A percentile compares a stretch with the other conserved stretches of the same genome.
Evolutionary conservation across 92 coral and sea anemone species (phyloP).

Genomic region (Palythoa grandis): DNA sequence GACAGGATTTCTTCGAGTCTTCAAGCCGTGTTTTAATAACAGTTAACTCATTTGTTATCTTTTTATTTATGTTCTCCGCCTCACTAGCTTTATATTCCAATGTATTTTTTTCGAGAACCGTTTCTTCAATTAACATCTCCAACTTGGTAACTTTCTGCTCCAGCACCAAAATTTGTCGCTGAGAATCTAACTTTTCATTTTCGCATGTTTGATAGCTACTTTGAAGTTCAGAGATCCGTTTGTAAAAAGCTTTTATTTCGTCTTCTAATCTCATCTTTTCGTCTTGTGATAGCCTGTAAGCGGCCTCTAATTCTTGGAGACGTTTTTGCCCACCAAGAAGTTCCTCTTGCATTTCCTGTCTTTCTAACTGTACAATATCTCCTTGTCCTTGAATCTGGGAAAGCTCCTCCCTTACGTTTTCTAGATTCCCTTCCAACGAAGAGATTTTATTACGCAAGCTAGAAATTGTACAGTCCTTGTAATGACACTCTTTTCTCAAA

Average conservation of each 20-base stretch:
- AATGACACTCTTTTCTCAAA: slow-evolving; percentile 66
- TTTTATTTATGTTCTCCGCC: slow-evolving; percentile 65
- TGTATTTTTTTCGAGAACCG: slow-evolving; percentile 66
- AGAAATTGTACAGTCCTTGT: slow-evolving; percentile 63
- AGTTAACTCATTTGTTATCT: slow-evolving; percentile 72
- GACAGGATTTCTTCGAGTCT: slow-evolving; percentile 68
- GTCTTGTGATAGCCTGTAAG: slow-evolving; percentile 66
- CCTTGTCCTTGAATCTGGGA: slow-evolving; percentile 79
- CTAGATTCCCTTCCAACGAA: slow-evolving; percentile 70
- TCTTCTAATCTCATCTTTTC: slow-evolving; percentile 87
- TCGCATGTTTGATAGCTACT: slow-evolving; percentile 82
- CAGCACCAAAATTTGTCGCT: slow-evolving; percentile 79
- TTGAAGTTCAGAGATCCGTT: slow-evolving; percentile 87
- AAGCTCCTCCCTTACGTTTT: slow-evolving; percentile 62
- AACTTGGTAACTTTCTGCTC: slow-evolving; percentile 82
- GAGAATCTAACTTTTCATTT: slow-evolving; percentile 87
- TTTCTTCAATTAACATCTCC: slow-evolving; percentile 71
- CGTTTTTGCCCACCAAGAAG: slow-evolving; percentile 78
- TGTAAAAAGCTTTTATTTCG: slow-evolving; percentile 87
- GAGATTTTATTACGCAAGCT: slow-evolving; percentile 70
- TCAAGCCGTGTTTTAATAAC: slow-evolving; percentile 80
- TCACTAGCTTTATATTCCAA: slow-evolving; percentile 77
- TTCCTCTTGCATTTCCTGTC: slow-evolving; percentile 87
- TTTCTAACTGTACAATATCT: slow-evolving; percentile 78
- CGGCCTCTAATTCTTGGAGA: slow-evolving; percentile 87